Base-by-base conservation (phyloP, 2,113 vertebrate species). In the Osmerus mordax region DNA sequence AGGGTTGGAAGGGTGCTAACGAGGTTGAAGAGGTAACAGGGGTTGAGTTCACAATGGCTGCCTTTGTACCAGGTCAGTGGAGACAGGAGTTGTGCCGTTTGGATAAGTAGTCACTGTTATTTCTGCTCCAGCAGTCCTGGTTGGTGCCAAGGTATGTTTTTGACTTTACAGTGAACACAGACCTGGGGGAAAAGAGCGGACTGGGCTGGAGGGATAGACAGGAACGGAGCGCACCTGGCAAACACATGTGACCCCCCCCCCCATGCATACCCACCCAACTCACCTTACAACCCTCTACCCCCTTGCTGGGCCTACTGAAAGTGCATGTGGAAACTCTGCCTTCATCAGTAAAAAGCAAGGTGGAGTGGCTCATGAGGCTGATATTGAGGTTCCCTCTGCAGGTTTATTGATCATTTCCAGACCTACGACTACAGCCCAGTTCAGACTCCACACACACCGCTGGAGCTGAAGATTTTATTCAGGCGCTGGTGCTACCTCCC, bases 351-450 rank as follows among this genome's bases (percentile, higher is more conserved):
- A 84, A 73, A 59, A 28, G 66, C 56, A 84, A 81, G 86, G 87
- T 78, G 86, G 81, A 84, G 84, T 82, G 76, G 83, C 86, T 91
- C 89, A 88, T 90, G 89, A 90, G 88, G 90, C 79, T 77, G 78
- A 88, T 90, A 92, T 91, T 91, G 89, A 90, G 91, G 84, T 85
- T 84, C 78, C 83, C 73, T 80, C 83, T 86, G 82, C 82, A 81
- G 86, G 87, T 90, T 91, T 89, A 91, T 12, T 47, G 41, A 47
- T 89, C 78, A 82, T 85, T 81, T 82, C 85, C 84, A 88, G 84
- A 89, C 81, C 25, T 52, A 66, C 86, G 80, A 51, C 60, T 29
- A 29, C 67, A 65, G 68, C 80, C 75, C 76, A 75, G 71, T 18
- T 56, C 81, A 87, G 84, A 15, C 13, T 59, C 85, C 87, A 80